These are phyloP conservation scores for Eilema depressum DNA, from an alignment of 2,888 invertebrate species.

Conservation along the genomic window DNA sequence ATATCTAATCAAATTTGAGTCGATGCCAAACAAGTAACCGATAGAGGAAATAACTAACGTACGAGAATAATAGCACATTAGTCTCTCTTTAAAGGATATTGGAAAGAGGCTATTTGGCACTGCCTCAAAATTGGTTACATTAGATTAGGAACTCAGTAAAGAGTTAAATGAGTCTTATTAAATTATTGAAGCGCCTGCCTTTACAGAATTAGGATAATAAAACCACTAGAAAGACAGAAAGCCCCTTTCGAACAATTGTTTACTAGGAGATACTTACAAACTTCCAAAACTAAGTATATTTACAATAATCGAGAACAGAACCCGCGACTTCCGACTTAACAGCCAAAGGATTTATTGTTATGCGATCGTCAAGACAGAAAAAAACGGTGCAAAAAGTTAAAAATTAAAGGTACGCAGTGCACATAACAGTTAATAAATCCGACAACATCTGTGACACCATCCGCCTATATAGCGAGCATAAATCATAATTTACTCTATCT, in stretches of 20 bases:
- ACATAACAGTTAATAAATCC: slow-evolving; percentile 1
- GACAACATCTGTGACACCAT: slow-evolving; percentile 21
- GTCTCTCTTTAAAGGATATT: background rate
- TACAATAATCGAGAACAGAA: no score
- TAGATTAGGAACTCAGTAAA: background rate
- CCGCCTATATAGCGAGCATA: slow-evolving; percentile 37
- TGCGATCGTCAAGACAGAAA: background rate
- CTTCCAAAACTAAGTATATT: no score
- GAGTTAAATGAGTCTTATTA: background rate
- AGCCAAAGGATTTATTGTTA: no score
- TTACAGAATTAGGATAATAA: background rate
- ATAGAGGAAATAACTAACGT: background rate
- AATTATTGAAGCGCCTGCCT: background rate
- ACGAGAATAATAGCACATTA: background rate
- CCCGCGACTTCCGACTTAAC: no score
- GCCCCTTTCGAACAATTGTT: no score
- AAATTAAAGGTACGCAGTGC: background rate
- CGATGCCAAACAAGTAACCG: background rate
- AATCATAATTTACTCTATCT: slow-evolving; percentile 53
- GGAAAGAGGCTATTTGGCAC: background rate
- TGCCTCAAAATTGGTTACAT: slow-evolving; percentile 1
- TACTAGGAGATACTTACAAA: no score
- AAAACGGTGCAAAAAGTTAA: background rate
- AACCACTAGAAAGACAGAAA: background rate
- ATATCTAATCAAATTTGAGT: slow-evolving; percentile 2